Percentiles rank a stretch among this genome's conserved stretches.
Conservation (phyloP, 2,113 vertebrate species). For the Jacana jacana region DNA sequence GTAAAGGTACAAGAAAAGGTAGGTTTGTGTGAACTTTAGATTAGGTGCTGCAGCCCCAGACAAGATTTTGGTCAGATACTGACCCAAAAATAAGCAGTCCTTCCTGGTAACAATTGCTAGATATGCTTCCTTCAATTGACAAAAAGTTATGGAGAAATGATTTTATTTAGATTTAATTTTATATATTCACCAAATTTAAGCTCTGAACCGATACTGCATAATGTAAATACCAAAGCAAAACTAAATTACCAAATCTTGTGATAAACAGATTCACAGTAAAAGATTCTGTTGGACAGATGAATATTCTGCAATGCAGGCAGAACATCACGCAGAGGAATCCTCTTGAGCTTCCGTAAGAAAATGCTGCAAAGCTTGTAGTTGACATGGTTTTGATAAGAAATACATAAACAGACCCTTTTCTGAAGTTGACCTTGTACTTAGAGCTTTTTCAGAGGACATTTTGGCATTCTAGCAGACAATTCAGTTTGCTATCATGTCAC, state of each 20-base stretch:
- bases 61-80: neutral
- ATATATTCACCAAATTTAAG: neutral
- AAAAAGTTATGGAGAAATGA: neutral
- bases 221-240: neutral
- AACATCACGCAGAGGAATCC: neutral
- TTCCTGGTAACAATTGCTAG: neutral
- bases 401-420: neutral
- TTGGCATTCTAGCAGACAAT: neutral
- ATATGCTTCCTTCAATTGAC: neutral
- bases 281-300: neutral
- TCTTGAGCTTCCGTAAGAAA: neutral
- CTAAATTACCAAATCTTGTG: neutral
- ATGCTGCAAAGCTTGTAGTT: neutral
- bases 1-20: neutral
- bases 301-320: neutral
- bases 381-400: neutral
- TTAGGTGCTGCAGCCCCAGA: neutral
- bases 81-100: neutral
- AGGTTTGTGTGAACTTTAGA: neutral
- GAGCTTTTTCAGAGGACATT: neutral
- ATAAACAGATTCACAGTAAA: neutral
- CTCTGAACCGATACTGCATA: neutral
- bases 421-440: neutral
- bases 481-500: neutral
- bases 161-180: neutral